These are phyloP conservation scores for pig (Sus scrofa) DNA, from an alignment of 2,113 vertebrate species.

Conservation along the genomic window DNA sequence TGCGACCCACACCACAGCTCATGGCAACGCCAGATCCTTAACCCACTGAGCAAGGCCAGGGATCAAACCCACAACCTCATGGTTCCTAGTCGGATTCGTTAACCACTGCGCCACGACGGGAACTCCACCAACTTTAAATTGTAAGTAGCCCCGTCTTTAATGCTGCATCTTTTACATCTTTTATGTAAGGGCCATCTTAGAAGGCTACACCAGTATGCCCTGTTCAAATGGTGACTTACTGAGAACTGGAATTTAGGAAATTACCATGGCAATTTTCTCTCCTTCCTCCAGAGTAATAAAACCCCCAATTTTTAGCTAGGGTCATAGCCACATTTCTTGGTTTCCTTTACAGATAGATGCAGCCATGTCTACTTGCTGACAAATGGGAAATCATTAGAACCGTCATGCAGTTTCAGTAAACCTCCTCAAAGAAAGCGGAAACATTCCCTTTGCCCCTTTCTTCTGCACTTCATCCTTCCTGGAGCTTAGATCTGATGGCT, in stretches of 20 bases:
- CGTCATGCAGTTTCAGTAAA: background rate
- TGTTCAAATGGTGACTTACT: background rate
- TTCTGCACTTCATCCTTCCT: background rate
- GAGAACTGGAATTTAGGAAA: slow-evolving; percentile 16
- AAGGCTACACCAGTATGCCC: background rate
- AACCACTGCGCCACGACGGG: no score
- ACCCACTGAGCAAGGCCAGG: no score
- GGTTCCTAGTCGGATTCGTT: no score
- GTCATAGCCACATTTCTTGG: background rate
- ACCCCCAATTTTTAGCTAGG: background rate
- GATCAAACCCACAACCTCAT: no score
- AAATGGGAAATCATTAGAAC: background rate
- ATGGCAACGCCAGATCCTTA: no score
- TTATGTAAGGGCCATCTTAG: background rate
- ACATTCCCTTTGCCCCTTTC: background rate
- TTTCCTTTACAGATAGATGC: slow-evolving; percentile 20
- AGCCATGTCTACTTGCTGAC: background rate
- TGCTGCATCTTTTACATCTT: background rate
- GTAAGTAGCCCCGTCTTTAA: background rate
- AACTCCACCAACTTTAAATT: no score
- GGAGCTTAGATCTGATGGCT: background rate
- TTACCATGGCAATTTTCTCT: background rate
- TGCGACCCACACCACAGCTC: no score
- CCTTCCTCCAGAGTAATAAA: background rate
- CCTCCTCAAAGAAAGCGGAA: slow-evolving; percentile 10